Conservation (phyloP, 2,888 invertebrate genomes). For the Pachydiplax longipennis region DNA sequence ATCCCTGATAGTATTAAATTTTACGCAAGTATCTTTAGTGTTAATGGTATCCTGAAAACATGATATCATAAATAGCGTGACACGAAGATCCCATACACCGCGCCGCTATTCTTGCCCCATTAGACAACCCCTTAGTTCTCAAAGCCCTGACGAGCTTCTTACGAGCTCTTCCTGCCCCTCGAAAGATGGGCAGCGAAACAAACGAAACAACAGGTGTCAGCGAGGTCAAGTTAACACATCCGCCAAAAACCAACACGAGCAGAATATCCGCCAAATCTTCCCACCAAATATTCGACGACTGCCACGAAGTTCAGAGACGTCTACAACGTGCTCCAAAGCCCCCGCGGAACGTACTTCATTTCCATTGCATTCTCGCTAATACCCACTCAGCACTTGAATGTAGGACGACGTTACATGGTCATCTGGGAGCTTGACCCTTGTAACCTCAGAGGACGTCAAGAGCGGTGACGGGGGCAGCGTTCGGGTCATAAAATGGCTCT, state of each 20-base stretch:
- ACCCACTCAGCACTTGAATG: background rate
- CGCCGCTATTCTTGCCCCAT: too few species aligned
- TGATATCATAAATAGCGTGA: too few species aligned
- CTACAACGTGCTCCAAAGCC: background rate
- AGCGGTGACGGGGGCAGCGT: background rate
- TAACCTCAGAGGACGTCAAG: background rate
- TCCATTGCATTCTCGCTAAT: conserved; percentile 5
- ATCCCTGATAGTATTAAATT: too few species aligned
- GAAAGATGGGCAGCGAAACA: background rate
- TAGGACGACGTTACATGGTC: background rate
- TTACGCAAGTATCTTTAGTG: too few species aligned
- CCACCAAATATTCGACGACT: conserved; percentile 2
- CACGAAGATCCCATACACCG: too few species aligned
- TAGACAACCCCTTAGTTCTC: too few species aligned
- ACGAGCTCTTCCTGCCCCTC: background rate
- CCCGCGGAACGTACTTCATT: background rate
- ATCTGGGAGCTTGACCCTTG: background rate
- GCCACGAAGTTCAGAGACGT: background rate
- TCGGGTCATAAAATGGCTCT: background rate
- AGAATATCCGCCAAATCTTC: background rate
- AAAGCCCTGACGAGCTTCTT: background rate
- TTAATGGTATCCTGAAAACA: too few species aligned
- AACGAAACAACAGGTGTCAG: conserved; percentile 2
- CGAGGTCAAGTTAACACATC: background rate
- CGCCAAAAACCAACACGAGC: background rate